phyloP scores from a whole-genome alignment of 2,797 vertebrate genomes.

The Syngnathus rostellatus region DNA sequence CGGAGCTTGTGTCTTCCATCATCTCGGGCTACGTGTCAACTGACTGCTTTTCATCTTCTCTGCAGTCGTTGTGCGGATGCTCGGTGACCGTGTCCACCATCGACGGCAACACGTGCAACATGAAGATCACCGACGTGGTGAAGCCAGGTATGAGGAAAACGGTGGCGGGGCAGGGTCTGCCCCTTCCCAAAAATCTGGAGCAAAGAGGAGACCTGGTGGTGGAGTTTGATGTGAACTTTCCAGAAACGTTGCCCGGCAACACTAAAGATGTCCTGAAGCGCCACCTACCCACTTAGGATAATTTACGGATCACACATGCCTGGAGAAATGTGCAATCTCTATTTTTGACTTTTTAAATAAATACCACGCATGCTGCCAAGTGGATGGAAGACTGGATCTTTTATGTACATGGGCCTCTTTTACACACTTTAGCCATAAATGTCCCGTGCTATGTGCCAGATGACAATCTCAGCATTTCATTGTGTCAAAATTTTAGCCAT shows the following conservation, averaged over 20 bases:
- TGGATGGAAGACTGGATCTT: slow-evolving; percentile 43
- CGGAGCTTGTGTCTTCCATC: not conserved
- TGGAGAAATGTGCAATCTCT: slow-evolving; percentile 67
- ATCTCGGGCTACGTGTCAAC: not conserved
- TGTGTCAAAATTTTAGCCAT: slow-evolving; percentile 9
- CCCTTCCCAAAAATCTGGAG: slow-evolving; percentile 91
- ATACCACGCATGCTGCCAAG: slow-evolving; percentile 63
- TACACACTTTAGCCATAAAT: slow-evolving; percentile 35
- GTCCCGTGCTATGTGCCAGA: slow-evolving; percentile 27
- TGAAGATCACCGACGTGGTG: slow-evolving; percentile 93
- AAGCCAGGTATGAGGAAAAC: slow-evolving; percentile 95
- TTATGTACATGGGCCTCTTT: slow-evolving; percentile 36
- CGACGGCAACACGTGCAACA: slow-evolving; percentile 91
- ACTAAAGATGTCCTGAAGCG: slow-evolving; percentile 95
- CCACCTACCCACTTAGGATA: slow-evolving; percentile 85
- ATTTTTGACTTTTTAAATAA: slow-evolving; percentile 56
- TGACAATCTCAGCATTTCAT: slow-evolving; percentile 18
- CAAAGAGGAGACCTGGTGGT: slow-evolving; percentile 95
- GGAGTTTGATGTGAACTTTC: slow-evolving; percentile 96
- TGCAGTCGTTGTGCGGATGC: slow-evolving; percentile 92
- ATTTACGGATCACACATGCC: slow-evolving; percentile 20
- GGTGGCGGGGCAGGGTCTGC: slow-evolving; percentile 91
- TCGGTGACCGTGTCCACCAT: slow-evolving; percentile 93
- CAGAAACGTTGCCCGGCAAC: slow-evolving; percentile 83
- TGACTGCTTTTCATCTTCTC: slow-evolving; percentile 12